phyloP scores from a whole-genome alignment of 2,888 invertebrate species.

The Spisula solida region DNA sequence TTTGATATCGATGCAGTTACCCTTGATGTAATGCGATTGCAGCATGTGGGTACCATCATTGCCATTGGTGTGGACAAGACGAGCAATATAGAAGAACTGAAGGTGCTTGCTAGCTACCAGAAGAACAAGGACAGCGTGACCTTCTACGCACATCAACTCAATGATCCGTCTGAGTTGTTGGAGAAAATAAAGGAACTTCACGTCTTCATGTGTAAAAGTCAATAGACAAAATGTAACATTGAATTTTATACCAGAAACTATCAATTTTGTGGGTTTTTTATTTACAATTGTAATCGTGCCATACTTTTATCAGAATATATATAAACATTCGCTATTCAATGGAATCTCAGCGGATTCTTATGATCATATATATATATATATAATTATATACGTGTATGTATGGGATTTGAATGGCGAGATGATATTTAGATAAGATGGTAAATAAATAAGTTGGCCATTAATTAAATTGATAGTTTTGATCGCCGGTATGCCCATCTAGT shows the following conservation, averaged over 20 bases:
- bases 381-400: too few relatives aligned
- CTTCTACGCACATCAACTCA: slow-evolving; percentile 3
- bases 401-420: not conserved
- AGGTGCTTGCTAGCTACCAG: slow-evolving; percentile 42
- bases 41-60: slow-evolving; percentile 35
- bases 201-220: not conserved
- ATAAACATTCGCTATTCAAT: not conserved
- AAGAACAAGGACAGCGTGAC: slow-evolving; percentile 7
- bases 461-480: too few relatives aligned
- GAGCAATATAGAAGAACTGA: slow-evolving; percentile 35
- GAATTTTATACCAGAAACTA: too few relatives aligned
- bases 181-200: slow-evolving; percentile 49
- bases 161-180: slow-evolving; percentile 14
- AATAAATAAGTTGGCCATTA: too few relatives aligned
- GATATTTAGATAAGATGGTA: not conserved
- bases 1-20: slow-evolving; percentile 32
- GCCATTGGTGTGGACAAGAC: slow-evolving; percentile 42
- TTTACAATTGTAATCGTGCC: too few relatives aligned
- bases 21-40: slow-evolving; percentile 23
- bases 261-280: too few relatives aligned
- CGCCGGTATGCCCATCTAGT: too few relatives aligned
- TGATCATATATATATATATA: not conserved
- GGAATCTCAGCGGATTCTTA: not conserved
- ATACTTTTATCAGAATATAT: not conserved
- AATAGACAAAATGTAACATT: not conserved